Percentiles rank a stretch among this genome's conserved stretches.
Conservation (phyloP, 1,140 invertebrate genomes). For the Cyrtorhinus lividipennis region DNA sequence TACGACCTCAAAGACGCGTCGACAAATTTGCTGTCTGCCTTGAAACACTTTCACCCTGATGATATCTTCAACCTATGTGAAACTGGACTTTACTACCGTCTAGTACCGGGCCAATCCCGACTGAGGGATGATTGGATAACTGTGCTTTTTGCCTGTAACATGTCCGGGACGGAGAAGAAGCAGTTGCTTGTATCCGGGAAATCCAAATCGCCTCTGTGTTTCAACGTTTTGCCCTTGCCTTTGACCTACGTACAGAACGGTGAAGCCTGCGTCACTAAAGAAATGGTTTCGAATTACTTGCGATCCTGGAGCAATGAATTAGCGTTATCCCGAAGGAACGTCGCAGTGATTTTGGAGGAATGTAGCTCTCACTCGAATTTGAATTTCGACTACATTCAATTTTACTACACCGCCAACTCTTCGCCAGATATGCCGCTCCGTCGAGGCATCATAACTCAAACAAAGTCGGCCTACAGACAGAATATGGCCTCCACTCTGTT, state of each 20-base stretch:
- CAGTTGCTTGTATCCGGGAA: background rate
- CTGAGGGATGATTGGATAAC: background rate
- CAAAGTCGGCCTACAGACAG: too few species aligned
- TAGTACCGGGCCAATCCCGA: background rate
- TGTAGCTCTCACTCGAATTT: background rate
- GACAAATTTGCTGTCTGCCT: background rate
- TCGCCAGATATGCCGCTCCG: background rate
- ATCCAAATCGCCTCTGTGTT: background rate
- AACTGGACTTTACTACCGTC: background rate
- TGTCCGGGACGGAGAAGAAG: background rate
- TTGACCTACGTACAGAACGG: background rate
- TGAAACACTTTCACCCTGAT: background rate
- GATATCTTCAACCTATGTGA: background rate
- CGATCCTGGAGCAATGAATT: background rate
- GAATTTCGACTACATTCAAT: background rate
- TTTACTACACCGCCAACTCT: background rate
- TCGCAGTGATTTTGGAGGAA: background rate
- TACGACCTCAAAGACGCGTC: background rate
- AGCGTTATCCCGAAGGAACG: background rate
- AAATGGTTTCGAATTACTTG: background rate
- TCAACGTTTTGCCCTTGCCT: background rate
- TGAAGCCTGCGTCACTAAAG: background rate
- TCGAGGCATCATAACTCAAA: background rate
- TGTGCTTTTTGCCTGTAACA: background rate
- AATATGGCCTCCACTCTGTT: too few species aligned